phyloP scores from a whole-genome alignment of 2,113 vertebrate species.

The Oryzias curvinotus region DNA sequence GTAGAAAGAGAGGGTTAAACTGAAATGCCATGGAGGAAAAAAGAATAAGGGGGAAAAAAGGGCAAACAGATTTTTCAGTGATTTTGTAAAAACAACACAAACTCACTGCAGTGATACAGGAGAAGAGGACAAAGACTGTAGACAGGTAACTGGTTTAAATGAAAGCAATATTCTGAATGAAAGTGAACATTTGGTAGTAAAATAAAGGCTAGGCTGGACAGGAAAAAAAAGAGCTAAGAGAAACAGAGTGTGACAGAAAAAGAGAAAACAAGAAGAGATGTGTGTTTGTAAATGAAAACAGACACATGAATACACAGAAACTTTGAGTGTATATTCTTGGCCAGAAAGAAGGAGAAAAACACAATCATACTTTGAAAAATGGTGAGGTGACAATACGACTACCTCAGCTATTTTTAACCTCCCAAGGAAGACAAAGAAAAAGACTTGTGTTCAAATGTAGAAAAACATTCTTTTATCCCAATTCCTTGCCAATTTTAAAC shows the following conservation, averaged over 20 bases:
- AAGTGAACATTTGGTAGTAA: background rate
- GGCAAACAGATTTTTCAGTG: slow-evolving; percentile 17
- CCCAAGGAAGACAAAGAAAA: slow-evolving; percentile 33
- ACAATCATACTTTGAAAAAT: slow-evolving; percentile 74
- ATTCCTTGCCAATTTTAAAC: background rate
- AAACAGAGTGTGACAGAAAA: background rate
- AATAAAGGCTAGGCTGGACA: background rate
- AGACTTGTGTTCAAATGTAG: slow-evolving; percentile 7
- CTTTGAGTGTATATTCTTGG: slow-evolving; percentile 20
- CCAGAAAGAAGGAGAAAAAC: slow-evolving; percentile 61
- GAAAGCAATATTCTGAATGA: too few species aligned
- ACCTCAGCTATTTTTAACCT: slow-evolving; percentile 66
- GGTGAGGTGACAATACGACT: slow-evolving; percentile 72
- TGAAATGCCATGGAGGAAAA: slow-evolving; percentile 35
- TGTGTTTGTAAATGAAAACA: slow-evolving; percentile 13
- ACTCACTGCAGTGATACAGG: background rate
- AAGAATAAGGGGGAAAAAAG: slow-evolving; percentile 36
- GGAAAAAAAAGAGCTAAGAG: slow-evolving; percentile 1
- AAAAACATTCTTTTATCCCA: background rate
- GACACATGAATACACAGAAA: background rate
- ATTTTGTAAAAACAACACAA: background rate
- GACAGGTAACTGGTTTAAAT: too few species aligned
- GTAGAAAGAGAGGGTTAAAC: slow-evolving; percentile 23
- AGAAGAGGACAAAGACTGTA: background rate
- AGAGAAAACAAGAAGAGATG: background rate